phyloP scores from a whole-genome alignment of 2,888 invertebrate genomes.

The Drosophila austrosaltans region DNA sequence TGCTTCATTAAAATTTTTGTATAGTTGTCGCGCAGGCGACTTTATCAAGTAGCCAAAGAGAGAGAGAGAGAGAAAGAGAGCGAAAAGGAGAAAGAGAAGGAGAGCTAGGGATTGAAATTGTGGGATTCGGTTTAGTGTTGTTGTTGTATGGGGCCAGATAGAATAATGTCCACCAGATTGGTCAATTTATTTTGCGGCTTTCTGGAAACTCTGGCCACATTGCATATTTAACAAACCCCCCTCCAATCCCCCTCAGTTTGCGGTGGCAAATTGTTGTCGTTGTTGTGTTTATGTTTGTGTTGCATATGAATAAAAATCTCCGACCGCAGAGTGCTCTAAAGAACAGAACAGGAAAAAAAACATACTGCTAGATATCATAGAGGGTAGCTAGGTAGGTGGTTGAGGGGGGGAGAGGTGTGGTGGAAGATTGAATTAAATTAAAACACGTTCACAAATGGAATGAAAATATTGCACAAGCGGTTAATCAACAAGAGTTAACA shows the following conservation, averaged over 20 bases:
- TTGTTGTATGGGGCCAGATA: background rate
- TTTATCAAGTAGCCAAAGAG: background rate
- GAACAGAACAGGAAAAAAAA: too few relatives aligned
- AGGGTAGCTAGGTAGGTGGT: background rate
- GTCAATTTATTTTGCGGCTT: constrained; percentile 61
- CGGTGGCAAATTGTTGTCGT: constrained; percentile 8
- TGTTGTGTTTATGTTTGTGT: constrained; percentile 6
- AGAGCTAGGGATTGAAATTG: background rate
- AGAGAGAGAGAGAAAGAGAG: background rate
- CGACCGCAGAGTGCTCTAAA: background rate
- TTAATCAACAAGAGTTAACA: background rate
- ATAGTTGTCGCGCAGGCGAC: constrained; percentile 21
- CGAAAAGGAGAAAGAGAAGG: background rate
- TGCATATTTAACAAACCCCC: constrained; percentile 61
- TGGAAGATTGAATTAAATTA: constrained; percentile 6
- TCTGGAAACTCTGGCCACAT: constrained; percentile 54
- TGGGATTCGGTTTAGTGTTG: too few relatives aligned
- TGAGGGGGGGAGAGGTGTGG: background rate
- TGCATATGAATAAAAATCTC: constrained; percentile 8
- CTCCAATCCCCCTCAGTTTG: constrained; percentile 37
- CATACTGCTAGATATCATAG: background rate
- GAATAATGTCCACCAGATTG: constrained; percentile 32
- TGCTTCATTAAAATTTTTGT: constrained; percentile 23
- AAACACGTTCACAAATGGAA: background rate
- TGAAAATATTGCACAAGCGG: constrained; percentile 1